Base-by-base conservation (phyloP, 2,888 invertebrate genomes). In the Omphaloscelis lunosa region DNA sequence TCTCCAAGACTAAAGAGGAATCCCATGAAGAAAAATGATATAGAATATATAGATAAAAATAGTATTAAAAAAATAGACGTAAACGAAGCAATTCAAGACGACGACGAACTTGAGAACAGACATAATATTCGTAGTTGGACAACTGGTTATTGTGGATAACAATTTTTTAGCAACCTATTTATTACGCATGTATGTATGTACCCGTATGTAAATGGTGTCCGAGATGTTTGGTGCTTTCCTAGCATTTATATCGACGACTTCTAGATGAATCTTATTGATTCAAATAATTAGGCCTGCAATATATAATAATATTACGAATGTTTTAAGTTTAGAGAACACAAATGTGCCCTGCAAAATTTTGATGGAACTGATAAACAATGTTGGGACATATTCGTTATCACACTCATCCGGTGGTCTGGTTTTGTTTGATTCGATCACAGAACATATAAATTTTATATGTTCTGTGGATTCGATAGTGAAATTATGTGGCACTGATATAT, bases 341-440 rank as follows among this genome's bases (percentile, higher is more conserved):
- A 20, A 63, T 77, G 12, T 65, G 65, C 53, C 23, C 23, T 45
- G 58, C 34, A 58, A 72, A 71, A 58, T 84, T 66, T 11, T 0
- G 62, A 56, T 51, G 56, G 11, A 15, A 61, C 23, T 62, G 81
- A 80, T 80, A 80, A 77, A 72, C 23, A 62, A 8, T 61, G 85
- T 67, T 80, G 66, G 48, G 23, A 66, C 65, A 66, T n/a, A 59
- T 63, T 56, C n/a, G 20, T 84, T 85, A 80, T 80, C 85, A 61
- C 27, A 15, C 23, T 41, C n/a, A 58, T 85, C 85, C 80, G 65
- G 85, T 72, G 59, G 61, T 66, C 56, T 58, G 66, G 48, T 79
- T 83, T 80, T 72, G 65, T 61, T 15, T 56, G 48, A 53, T 85
- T 80, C 8, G 73, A 85, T 80, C n/a, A n/a, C n/a, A n/a, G n/a